These are phyloP conservation scores for Brachionus sp. DNA, from an alignment of 1,140 invertebrate species.

Conservation along the genomic window DNA sequence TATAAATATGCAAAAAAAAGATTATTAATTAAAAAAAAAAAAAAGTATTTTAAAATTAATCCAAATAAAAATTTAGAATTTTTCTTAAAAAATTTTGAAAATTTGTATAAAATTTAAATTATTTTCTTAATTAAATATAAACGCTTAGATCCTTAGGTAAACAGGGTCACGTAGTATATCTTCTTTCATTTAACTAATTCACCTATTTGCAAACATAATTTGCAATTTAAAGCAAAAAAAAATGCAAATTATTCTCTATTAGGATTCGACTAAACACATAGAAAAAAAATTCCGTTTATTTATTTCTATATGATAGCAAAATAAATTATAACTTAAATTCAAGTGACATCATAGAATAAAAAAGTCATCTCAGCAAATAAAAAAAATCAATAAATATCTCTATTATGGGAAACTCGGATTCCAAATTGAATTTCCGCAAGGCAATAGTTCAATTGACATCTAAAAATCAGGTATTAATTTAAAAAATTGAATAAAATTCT, in stretches of 20 bases:
- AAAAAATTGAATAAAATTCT: not conserved
- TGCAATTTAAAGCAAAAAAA: conserved; percentile 10
- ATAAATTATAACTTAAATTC: not conserved
- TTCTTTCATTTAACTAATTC: not conserved
- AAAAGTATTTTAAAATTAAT: too few species aligned
- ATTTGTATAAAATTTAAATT: too few species aligned
- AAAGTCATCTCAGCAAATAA: not conserved
- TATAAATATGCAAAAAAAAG: too few species aligned
- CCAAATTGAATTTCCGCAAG: conserved; percentile 93
- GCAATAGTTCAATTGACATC: conserved; percentile 92
- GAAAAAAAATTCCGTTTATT: not conserved
- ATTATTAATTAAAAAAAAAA: too few species aligned
- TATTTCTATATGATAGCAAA: not conserved
- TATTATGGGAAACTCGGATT: conserved; percentile 90
- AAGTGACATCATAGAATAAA: conserved; percentile 7
- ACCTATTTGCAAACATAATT: not conserved
- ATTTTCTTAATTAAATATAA: too few species aligned
- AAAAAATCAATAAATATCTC: not conserved
- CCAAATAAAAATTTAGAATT: too few species aligned
- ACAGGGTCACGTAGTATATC: too few species aligned
- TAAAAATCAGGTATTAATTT: conserved; percentile 77
- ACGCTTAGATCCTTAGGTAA: too few species aligned
- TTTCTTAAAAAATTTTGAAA: too few species aligned
- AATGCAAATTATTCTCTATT: conserved; percentile 18
- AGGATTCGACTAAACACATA: not conserved